Evolutionary conservation across 2,797 vertebrate genomes (phyloP).

Genomic region (Anas capensis): DNA sequence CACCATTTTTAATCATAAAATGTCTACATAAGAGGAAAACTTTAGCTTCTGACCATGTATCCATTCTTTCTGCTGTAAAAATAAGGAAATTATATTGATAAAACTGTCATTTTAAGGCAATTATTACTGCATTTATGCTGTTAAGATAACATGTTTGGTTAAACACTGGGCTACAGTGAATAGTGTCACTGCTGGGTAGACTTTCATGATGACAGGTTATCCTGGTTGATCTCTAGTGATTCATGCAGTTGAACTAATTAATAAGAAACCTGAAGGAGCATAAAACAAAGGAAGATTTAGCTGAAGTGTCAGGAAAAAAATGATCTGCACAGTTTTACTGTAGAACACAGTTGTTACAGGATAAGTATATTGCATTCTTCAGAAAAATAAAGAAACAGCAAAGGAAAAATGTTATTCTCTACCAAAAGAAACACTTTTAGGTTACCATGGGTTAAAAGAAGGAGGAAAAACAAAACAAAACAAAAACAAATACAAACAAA

Average conservation of each 20-base stretch:
- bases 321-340: background rate
- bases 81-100: background rate
- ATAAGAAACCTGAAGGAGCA: background rate
- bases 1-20: background rate
- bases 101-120: background rate
- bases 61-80: background rate
- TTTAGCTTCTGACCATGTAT: background rate
- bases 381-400: background rate
- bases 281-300: background rate
- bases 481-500: too few species aligned
- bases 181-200: background rate
- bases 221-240: background rate
- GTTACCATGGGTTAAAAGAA: background rate
- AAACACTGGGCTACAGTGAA: background rate
- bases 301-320: background rate
- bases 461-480: background rate
- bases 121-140: background rate
- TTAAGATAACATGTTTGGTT: background rate
- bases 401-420: background rate
- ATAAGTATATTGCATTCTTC: background rate
- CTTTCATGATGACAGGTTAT: background rate
- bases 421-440: background rate
- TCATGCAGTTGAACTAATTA: background rate
- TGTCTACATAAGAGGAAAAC: background rate
- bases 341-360: background rate